Conservation (phyloP, 2,888 invertebrate genomes). For the Macaria notata region DNA sequence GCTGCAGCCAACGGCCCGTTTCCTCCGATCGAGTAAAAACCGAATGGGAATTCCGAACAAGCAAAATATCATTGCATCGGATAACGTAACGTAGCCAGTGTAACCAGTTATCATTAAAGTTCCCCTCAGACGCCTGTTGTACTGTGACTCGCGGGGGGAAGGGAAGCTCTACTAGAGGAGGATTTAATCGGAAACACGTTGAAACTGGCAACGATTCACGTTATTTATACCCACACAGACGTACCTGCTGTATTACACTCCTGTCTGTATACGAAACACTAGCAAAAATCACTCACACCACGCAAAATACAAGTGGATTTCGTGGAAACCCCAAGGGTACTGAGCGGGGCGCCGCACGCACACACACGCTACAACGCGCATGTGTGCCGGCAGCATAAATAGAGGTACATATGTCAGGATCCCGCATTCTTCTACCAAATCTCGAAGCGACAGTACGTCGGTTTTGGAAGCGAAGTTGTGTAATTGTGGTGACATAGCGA, state of each 20-base stretch:
- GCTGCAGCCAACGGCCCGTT: slow-evolving; percentile 35
- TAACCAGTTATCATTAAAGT: neutral
- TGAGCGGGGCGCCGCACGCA: slow-evolving; percentile 57
- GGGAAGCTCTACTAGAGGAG: slow-evolving; percentile 37
- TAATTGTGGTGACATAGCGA: slow-evolving; percentile 75
- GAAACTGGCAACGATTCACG: slow-evolving; percentile 46
- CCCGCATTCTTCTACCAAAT: slow-evolving; percentile 52
- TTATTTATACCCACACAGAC: slow-evolving; percentile 46
- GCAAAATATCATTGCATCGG: slow-evolving; percentile 25
- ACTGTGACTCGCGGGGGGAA: slow-evolving; percentile 35
- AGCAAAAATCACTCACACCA: slow-evolving; percentile 42
- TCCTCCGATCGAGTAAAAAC: slow-evolving; percentile 54
- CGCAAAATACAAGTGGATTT: slow-evolving; percentile 50
- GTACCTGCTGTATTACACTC: slow-evolving; percentile 32
- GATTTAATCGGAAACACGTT: slow-evolving; percentile 49
- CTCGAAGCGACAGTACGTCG: slow-evolving; percentile 51
- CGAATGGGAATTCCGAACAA: slow-evolving; percentile 50
- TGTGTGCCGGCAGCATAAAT: slow-evolving; percentile 51
- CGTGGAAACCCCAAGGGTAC: slow-evolving; percentile 62
- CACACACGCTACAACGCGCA: slow-evolving; percentile 46
- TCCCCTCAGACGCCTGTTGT: slow-evolving; percentile 38
- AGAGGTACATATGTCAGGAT: slow-evolving; percentile 34
- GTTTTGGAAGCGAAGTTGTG: slow-evolving; percentile 57
- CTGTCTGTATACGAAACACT: slow-evolving; percentile 40
- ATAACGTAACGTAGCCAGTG: slow-evolving; percentile 30